A percentile compares a stretch with the other conserved stretches of the same genome.
phyloP scores from a whole-genome alignment of 1,140 invertebrate species.

The Drosophila repleta region DNA sequence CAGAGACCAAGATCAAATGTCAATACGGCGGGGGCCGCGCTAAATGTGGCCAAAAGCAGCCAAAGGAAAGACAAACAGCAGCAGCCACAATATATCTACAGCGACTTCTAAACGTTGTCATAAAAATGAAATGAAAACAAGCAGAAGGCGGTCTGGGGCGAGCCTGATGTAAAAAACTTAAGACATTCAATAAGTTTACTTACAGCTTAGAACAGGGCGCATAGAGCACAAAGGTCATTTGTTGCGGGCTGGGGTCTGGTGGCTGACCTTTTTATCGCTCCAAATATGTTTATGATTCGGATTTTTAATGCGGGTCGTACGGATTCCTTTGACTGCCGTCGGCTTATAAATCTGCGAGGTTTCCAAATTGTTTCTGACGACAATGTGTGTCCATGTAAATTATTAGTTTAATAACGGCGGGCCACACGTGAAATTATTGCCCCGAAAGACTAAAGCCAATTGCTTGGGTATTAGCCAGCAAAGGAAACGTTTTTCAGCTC shows the following conservation, averaged over 20 bases:
- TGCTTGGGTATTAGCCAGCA: not conserved
- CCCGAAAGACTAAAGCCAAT: not conserved
- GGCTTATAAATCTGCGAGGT: conserved; percentile 65
- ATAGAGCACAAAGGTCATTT: conserved; percentile 11
- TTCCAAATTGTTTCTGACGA: conserved; percentile 76
- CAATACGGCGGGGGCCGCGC: conserved; percentile 53
- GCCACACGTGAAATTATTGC: conserved; percentile 45
- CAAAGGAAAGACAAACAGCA: conserved; percentile 66
- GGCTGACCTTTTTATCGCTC: conserved; percentile 77
- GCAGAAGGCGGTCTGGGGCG: conserved; percentile 35
- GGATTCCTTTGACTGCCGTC: conserved; percentile 13
- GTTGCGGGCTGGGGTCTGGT: not conserved
- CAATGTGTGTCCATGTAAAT: conserved; percentile 74
- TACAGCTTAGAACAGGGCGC: conserved; percentile 30
- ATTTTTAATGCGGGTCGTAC: conserved; percentile 1
- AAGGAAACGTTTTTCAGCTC: not conserved
- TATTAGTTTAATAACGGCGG: conserved; percentile 77
- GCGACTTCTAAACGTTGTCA: conserved; percentile 80
- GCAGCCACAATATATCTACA: conserved; percentile 72
- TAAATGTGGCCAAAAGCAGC: conserved; percentile 76
- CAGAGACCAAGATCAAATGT: conserved; percentile 73
- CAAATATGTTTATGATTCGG: conserved; percentile 68
- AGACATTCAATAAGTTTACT: conserved; percentile 81
- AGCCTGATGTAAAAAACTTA: conserved; percentile 60
- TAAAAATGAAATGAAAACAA: conserved; percentile 83